Conservation (phyloP, 2,888 invertebrate species). For the Yponomeuta plumbellus region DNA sequence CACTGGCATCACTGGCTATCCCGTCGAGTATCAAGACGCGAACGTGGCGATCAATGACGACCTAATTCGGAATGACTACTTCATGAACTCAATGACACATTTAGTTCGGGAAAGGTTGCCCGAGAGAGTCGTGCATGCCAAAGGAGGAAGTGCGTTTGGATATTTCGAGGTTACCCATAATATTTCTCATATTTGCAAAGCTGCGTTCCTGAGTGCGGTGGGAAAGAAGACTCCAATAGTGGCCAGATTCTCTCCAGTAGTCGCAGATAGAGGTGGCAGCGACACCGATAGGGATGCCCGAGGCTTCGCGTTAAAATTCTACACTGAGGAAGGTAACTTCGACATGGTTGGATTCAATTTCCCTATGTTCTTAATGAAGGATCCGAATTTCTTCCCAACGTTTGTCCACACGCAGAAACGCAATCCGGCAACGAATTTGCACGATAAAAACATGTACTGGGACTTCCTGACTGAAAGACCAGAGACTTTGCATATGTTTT, state of each 20-base stretch:
- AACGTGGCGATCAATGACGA: slow-evolving; percentile 85
- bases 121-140: slow-evolving; percentile 94
- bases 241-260: slow-evolving; percentile 86
- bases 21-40: slow-evolving; percentile 83
- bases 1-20: slow-evolving; percentile 86
- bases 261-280: slow-evolving; percentile 89
- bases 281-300: slow-evolving; percentile 91
- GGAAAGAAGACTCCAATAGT: slow-evolving; percentile 87
- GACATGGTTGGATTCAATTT: slow-evolving; percentile 93
- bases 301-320: slow-evolving; percentile 93
- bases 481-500: slow-evolving; percentile 87
- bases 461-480: slow-evolving; percentile 91
- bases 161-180: slow-evolving; percentile 91
- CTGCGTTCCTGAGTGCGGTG: slow-evolving; percentile 81
- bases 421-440: slow-evolving; percentile 90
- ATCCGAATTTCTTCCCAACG: slow-evolving; percentile 90
- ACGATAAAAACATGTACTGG: slow-evolving; percentile 94
- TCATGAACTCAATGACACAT: slow-evolving; percentile 84
- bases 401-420: slow-evolving; percentile 95
- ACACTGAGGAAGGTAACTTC: slow-evolving; percentile 92
- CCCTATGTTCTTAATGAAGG: slow-evolving; percentile 91
- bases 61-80: slow-evolving; percentile 86
- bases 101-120: slow-evolving; percentile 93
- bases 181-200: slow-evolving; percentile 83
- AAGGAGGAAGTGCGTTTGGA: slow-evolving; percentile 91